A percentile compares a stretch with the other conserved stretches of the same genome.
phyloP scores from a whole-genome alignment of 1,140 invertebrate genomes.

The Apis laboriosa region DNA sequence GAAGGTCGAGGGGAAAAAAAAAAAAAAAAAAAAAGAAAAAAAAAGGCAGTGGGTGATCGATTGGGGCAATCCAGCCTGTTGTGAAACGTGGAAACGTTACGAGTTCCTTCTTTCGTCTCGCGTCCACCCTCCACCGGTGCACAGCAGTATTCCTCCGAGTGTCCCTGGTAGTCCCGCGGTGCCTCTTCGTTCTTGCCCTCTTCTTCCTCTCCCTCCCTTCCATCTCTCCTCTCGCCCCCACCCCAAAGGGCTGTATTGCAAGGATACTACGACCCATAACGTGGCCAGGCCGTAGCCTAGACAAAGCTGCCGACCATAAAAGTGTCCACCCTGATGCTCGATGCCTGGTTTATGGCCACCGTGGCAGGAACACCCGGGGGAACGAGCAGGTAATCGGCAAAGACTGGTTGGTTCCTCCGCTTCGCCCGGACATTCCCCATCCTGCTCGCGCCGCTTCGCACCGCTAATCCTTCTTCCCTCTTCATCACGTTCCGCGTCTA shows the following conservation, averaged over 20 bases:
- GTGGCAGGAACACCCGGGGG: constrained; percentile 47
- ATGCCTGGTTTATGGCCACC: constrained; percentile 61
- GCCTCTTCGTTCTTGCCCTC: background rate
- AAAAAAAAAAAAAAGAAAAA: background rate
- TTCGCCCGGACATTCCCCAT: background rate
- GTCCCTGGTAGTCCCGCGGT: constrained; percentile 8
- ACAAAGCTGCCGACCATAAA: constrained; percentile 72
- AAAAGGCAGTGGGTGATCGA: constrained; percentile 49
- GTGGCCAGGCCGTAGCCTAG: constrained; percentile 50
- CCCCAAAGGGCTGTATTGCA: constrained; percentile 23
- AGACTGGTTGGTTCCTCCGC: constrained; percentile 7
- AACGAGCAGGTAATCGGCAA: constrained; percentile 41
- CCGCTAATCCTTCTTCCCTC: no score
- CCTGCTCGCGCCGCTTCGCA: background rate
- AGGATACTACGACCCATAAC: constrained; percentile 44
- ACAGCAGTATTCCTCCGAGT: constrained; percentile 17
- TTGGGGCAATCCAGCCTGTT: constrained; percentile 49
- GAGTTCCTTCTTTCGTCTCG: constrained; percentile 47
- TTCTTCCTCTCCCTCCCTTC: background rate
- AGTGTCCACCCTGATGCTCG: constrained; percentile 67
- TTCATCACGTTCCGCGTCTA: background rate
- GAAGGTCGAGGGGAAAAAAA: background rate
- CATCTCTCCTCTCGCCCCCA: background rate
- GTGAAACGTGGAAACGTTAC: constrained; percentile 39
- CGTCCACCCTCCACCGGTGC: constrained; percentile 17